Evolutionary conservation across 37 sponge, comb jelly and placozoan species (phyloP), one percentile per base, ranked within the genome.

Genomic region (Haliclona indistincta): DNA sequence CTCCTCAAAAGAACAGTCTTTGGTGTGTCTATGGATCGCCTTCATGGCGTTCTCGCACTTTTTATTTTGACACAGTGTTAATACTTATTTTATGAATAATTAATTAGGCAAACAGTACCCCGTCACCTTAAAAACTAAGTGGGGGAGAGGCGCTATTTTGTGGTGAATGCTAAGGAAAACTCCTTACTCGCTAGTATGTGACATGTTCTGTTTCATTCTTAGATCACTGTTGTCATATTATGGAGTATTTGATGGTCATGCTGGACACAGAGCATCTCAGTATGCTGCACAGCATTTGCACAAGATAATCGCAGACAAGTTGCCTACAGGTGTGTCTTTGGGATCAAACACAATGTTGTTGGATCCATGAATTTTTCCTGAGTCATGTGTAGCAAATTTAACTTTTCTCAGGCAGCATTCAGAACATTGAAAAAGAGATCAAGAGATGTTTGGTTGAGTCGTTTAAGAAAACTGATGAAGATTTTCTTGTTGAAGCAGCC

Each of bases 221-320:
- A 44, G 3, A 53, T 0, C 33, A 13, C 62, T 86, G 91, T 32
- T 63, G 84, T 69, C 80, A 0, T 94, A 87, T 64, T 94, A 85
- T 86, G 95, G 88, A 35, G 78, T 94, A 2, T 94, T 86, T 76
- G 95, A 94, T 74, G 95, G 95, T 23, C 95, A 94, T 78, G 87
- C 79, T 70, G 95, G 95, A 22, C 70, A 68, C 26, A 69, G 83
- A 25, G 94, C 94, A 4, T 81, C 94, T 8, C 36, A 58, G 34
- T 90, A 52, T 82, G 80, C 88, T 22, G 81, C 95, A 6, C 80
- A 86, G 11, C 54, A 94, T n/a, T 61, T 94, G 15, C 91, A 94
- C 44, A 44, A 55, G 62, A 75, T 76, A 49, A 86, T 94, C n/a
- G 54, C 35, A 4, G 29, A 26, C 39, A 74, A 76, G 34, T 63